Conservation (phyloP, 1,140 invertebrate genomes). For the Lasioglossum baleicum region DNA sequence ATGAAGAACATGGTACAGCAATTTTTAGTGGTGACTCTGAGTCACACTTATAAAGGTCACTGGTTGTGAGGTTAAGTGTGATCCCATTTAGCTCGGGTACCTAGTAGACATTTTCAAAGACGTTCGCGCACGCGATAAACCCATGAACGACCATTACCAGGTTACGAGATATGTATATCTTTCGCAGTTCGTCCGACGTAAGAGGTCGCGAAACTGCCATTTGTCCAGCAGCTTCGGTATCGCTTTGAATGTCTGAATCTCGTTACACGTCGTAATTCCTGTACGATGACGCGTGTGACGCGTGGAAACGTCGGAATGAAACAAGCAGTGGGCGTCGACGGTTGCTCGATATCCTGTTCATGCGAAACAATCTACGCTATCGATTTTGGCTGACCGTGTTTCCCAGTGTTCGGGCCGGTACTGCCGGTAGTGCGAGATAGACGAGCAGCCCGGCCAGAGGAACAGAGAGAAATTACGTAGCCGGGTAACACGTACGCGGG, state of each 20-base stretch:
- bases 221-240: too few species aligned
- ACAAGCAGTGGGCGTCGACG: conserved; percentile 21
- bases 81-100: too few species aligned
- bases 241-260: neutral
- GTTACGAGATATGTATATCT: too few species aligned
- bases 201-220: too few species aligned
- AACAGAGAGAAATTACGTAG: neutral
- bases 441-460: neutral
- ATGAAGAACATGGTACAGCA: too few species aligned
- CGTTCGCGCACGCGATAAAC: too few species aligned
- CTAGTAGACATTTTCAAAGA: too few species aligned
- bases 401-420: neutral
- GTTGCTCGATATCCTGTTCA: conserved; percentile 19
- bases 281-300: conserved; percentile 1
- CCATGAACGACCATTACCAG: too few species aligned
- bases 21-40: too few species aligned
- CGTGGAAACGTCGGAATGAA: conserved; percentile 5
- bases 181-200: too few species aligned
- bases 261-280: neutral
- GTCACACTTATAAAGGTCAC: too few species aligned
- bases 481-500: neutral
- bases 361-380: conserved; percentile 35
- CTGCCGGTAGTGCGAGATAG: neutral
- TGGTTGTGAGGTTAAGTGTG: too few species aligned
- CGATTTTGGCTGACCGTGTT: conserved; percentile 34